Base-by-base conservation (phyloP, 2,113 vertebrate genomes). In the Psittacara wagleri region DNA sequence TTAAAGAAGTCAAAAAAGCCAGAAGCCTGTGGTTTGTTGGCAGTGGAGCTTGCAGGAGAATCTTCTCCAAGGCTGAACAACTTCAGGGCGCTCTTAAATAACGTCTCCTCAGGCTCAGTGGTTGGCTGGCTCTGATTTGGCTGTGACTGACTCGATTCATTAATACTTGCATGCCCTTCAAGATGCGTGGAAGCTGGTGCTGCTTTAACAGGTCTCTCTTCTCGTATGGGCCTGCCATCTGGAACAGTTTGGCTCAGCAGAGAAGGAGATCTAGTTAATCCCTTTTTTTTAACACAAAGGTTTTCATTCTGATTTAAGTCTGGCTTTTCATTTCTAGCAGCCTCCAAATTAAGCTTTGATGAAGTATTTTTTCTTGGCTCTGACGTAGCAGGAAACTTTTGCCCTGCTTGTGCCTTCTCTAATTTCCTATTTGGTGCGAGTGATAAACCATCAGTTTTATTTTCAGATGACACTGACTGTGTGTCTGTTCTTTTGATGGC, bases 1-100 rank as follows among this genome's bases (percentile, higher is more conserved):
- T 98, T 99, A 46, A 99, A 98, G 95, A 99, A 98, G 83, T 97
- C 98, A 92, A 99, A 98, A 92, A 99, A 98, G 43, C 96, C 97
- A 59, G 98, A 97, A 86, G 96, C 39, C 24, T 98, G 98, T 68
- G 97, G 94, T 96, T 98, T 98, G 84, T 96, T 98, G 92, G 96
- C 29, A 66, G 73, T 39, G 85, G 95, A 97, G 54, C 89, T 97
- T 23, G 63, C 72, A 91, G 97, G 72, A 75, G 95, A 90, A 79
- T 95, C 94, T 92, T 98, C 98, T 91, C 94, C 92, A 31, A 87
- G 85, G 90, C 91, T 96, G 88, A 98, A 98, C 59, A 98, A 92
- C 76, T 97, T 96, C 70, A 95, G 43, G 59, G 97, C 92, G n/a
- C 91, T 97, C 96, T 98, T 98, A 69, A 97, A 95, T 64, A 98